Evolutionary conservation across 2,113 vertebrate genomes (phyloP).

Genomic region (Poicephalus meyeri): DNA sequence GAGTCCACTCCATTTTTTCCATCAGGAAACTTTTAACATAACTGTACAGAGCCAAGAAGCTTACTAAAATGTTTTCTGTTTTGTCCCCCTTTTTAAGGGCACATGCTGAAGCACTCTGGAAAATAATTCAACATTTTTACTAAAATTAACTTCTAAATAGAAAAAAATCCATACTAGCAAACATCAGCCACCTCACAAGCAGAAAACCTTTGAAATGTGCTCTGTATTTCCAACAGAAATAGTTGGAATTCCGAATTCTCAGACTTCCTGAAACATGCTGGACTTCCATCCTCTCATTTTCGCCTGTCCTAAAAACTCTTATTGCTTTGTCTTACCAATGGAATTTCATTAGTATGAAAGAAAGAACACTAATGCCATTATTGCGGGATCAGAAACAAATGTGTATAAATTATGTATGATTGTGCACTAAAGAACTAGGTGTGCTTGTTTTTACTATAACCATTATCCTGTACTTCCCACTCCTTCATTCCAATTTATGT

Average conservation of each 20-base stretch:
- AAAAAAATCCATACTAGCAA: neutral
- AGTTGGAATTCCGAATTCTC: neutral
- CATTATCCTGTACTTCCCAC: neutral
- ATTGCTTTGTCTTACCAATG: neutral
- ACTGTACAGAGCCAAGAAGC: neutral
- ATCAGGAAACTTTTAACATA: neutral
- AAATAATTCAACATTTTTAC: neutral
- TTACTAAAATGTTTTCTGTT: neutral
- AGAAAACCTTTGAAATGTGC: neutral
- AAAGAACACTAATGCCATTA: neutral
- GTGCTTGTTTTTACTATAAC: neutral
- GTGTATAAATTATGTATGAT: neutral
- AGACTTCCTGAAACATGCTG: neutral
- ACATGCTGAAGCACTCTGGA: neutral
- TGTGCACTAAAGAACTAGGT: neutral
- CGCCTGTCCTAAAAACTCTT: neutral
- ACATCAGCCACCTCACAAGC: neutral
- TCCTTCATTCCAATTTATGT: neutral
- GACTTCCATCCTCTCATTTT: neutral
- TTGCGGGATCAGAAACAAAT: neutral
- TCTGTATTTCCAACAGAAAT: neutral
- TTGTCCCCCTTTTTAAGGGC: neutral
- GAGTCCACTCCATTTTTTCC: neutral
- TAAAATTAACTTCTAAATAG: neutral
- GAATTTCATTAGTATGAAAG: neutral